Percentiles rank a stretch among this genome's conserved stretches.
phyloP scores from a whole-genome alignment of 1,140 invertebrate genomes.

The Drosophila pseudoobscura region DNA sequence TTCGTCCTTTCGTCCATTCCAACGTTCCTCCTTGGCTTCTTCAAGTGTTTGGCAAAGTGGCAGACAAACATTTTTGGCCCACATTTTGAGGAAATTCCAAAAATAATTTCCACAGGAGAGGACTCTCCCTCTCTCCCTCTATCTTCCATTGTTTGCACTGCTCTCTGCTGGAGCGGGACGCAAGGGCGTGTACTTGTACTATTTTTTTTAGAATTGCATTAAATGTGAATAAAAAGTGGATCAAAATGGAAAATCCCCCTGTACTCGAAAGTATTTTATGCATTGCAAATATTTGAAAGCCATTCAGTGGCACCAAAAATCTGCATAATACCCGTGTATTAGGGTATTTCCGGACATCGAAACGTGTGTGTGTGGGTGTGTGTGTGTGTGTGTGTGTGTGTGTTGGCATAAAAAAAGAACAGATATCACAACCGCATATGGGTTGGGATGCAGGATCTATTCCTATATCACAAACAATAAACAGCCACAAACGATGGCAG shows the following conservation, averaged over 20 bases:
- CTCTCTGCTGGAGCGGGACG: too few relatives aligned
- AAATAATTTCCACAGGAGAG: slow-evolving; percentile 12
- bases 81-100: slow-evolving; percentile 21
- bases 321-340: slow-evolving; percentile 57
- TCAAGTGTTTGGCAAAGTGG: slow-evolving; percentile 29
- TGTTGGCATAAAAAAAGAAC: slow-evolving; percentile 55
- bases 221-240: slow-evolving; percentile 29
- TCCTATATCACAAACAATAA: slow-evolving; percentile 59
- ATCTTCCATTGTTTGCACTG: too few relatives aligned
- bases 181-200: too few relatives aligned
- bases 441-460: slow-evolving; percentile 31
- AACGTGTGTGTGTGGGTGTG: slow-evolving; percentile 16
- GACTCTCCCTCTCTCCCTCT: too few relatives aligned
- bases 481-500: slow-evolving; percentile 55
- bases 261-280: slow-evolving; percentile 29
- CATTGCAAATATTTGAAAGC: slow-evolving; percentile 47
- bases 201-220: slow-evolving; percentile 28
- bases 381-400: too few relatives aligned
- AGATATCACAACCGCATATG: slow-evolving; percentile 64
- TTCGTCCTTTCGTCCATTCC: not conserved
- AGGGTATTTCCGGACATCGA: slow-evolving; percentile 49
- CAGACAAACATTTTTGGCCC: slow-evolving; percentile 30
- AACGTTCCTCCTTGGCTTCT: not conserved
- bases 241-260: slow-evolving; percentile 1
- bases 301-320: slow-evolving; percentile 25